phyloP scores from a whole-genome alignment of 1,140 invertebrate genomes.

The Pogonus chalceus region DNA sequence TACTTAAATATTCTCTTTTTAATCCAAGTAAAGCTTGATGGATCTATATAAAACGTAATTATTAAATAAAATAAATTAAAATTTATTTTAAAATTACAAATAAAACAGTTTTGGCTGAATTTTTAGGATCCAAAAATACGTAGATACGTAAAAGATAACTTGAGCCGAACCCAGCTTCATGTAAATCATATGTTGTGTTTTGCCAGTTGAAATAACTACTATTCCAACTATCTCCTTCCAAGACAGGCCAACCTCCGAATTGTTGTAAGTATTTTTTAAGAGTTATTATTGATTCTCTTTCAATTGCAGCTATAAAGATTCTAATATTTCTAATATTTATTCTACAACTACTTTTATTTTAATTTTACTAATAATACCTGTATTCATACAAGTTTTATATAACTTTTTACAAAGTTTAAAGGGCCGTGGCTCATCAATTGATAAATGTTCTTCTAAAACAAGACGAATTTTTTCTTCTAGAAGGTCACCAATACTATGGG shows the following conservation, averaged over 20 bases:
- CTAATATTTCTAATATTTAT: slow-evolving; percentile 8
- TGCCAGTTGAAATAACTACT: slow-evolving; percentile 53
- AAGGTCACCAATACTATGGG: slow-evolving; percentile 52
- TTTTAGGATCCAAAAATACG: slow-evolving; percentile 75
- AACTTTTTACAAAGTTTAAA: slow-evolving; percentile 14
- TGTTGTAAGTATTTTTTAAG: slow-evolving; percentile 35
- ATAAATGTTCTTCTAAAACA: slow-evolving; percentile 10
- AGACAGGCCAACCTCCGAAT: slow-evolving; percentile 48
- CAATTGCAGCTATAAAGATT: slow-evolving; percentile 20
- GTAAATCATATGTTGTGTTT: slow-evolving; percentile 65
- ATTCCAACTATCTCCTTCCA: slow-evolving; percentile 52
- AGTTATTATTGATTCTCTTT: slow-evolving; percentile 32
- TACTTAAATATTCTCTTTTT: slow-evolving; percentile 74
- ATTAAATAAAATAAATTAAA: neutral
- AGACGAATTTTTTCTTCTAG: slow-evolving; percentile 13
- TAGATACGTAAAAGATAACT: slow-evolving; percentile 81
- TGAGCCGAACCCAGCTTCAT: slow-evolving; percentile 63
- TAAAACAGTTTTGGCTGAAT: slow-evolving; percentile 67
- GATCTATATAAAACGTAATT: slow-evolving; percentile 44
- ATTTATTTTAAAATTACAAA: slow-evolving; percentile 52
- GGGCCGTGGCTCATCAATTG: slow-evolving; percentile 11
- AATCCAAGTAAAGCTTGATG: slow-evolving; percentile 82
- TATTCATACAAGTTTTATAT: slow-evolving; percentile 15
- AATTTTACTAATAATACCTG: slow-evolving; percentile 28
- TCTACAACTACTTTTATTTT: neutral